Percentiles rank a stretch among this genome's conserved stretches.
These are phyloP conservation scores for Atethmia centrago DNA, from an alignment of 2,888 invertebrate genomes.

Conservation along the genomic window DNA sequence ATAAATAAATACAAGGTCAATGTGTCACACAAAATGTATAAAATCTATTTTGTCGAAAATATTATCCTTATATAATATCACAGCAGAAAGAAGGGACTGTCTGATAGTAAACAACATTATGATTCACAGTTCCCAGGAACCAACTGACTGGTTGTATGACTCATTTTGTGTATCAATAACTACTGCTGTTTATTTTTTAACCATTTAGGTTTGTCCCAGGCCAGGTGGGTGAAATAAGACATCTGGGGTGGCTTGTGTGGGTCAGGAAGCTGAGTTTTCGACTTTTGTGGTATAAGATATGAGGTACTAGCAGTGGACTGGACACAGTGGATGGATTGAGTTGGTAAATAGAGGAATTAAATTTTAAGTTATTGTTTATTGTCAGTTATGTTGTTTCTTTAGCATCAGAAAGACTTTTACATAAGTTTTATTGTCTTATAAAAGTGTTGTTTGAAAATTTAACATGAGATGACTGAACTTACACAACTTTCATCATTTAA, in stretches of 20 bases:
- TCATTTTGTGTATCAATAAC: conserved; percentile 46
- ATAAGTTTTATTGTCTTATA: not conserved
- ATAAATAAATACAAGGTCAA: conserved; percentile 8
- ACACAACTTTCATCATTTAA: not conserved
- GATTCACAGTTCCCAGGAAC: conserved; percentile 61
- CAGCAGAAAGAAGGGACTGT: conserved; percentile 32
- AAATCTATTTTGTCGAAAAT: conserved; percentile 10
- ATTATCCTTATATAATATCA: conserved; percentile 31
- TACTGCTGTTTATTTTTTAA: conserved; percentile 39
- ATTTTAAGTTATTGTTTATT: too few relatives aligned
- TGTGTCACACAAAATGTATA: conserved; percentile 28
- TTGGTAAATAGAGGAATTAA: not conserved
- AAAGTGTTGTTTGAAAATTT: not conserved
- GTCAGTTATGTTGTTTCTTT: too few relatives aligned
- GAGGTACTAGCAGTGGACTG: not conserved
- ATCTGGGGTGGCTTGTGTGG: not conserved
- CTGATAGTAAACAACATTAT: conserved; percentile 55
- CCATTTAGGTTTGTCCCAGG: not conserved
- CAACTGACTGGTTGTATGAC: conserved; percentile 49
- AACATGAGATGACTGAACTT: too few relatives aligned
- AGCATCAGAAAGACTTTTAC: too few relatives aligned
- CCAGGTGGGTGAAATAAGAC: not conserved
- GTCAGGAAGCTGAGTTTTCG: not conserved
- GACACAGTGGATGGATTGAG: not conserved
- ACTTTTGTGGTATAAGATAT: not conserved